Percentiles rank a stretch among this genome's conserved stretches.
Evolutionary conservation across 2,113 vertebrate genomes (phyloP).

Genomic region (Plectropomus leopardus): DNA sequence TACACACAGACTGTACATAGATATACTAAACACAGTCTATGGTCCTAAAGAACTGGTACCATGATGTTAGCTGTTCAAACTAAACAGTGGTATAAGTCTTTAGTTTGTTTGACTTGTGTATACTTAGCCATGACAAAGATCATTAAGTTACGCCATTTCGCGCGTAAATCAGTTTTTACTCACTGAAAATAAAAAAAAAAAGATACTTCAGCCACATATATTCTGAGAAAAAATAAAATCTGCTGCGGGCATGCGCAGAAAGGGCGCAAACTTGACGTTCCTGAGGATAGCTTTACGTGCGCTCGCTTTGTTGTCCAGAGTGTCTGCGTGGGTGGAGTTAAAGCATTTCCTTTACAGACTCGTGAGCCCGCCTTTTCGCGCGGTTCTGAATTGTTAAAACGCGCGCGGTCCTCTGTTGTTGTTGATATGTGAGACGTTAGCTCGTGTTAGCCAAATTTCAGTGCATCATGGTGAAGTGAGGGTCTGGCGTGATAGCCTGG

Average conservation of each 20-base stretch:
- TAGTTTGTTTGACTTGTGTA: too few relatives aligned
- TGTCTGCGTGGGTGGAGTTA: constrained; percentile 2
- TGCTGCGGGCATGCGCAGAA: neutral
- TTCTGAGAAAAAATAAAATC: neutral
- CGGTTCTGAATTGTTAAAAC: accelerated
- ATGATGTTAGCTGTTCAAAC: too few relatives aligned
- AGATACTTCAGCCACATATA: neutral
- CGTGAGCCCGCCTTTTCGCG: constrained; percentile 32
- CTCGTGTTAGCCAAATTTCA: constrained; percentile 3
- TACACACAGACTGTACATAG: too few relatives aligned
- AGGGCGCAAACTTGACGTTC: neutral
- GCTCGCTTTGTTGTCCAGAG: neutral
- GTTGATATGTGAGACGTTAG: constrained; percentile 34
- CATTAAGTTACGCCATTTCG: neutral
- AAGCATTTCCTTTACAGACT: accelerated
- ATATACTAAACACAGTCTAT: too few relatives aligned
- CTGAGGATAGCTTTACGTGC: neutral
- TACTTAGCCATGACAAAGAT: neutral
- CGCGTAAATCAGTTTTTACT: neutral
- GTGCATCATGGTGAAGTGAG: constrained; percentile 11
- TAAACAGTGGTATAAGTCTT: too few relatives aligned
- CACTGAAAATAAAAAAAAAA: neutral
- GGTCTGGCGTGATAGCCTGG: neutral
- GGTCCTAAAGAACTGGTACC: neutral
- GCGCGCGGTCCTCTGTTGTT: constrained; percentile 12